Base-by-base conservation (phyloP, 2,113 vertebrate genomes). In the Heterocephalus glaber region DNA sequence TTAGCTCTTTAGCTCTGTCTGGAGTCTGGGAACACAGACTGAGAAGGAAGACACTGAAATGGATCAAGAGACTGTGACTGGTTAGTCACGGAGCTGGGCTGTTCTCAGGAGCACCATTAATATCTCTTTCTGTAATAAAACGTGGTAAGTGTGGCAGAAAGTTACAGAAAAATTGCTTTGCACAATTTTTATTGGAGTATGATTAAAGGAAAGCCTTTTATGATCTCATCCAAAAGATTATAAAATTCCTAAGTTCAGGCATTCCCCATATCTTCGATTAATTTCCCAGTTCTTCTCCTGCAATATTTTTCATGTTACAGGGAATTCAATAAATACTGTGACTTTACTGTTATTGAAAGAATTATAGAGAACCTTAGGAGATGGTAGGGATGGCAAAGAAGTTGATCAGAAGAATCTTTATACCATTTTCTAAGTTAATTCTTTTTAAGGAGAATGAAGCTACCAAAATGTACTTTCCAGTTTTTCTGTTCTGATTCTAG, bases 161-260 rank as follows among this genome's bases (percentile, higher is more conserved):
- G 30, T 70, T 87, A 66, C 30, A 90, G 92, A 17, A 19, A 92
- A 58, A 88, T 79, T 92, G 63, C 30, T 63, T 84, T 82, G n/a
- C 38, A 66, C 22, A 49, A 65, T 81, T 95, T 95, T 92, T 85
- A 72, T 58, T 96, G 56, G 61, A 63, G 82, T 91, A 16, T 33
- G 58, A 89, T 90, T 89, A 91, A 95, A 92, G 60, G 28, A 87
- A 96, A 56, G 19, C 26, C 52, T 92, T 96, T 96, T 82, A 93
- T 83, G 77, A 88, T 33, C 30, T 96, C 63, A 24, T 86, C 80
- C 87, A 47, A 90, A 95, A 84, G 56, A 70, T 35, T 76, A 4
- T 70, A 92, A 89, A 93, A 65, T 89, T 91, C 38, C 95, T 70
- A 30, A 90, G 47, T 86, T 61, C 81, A 66, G 76, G 60, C 16